phyloP scores from a whole-genome alignment of 2,797 vertebrate species.

The Octomys mimax region DNA sequence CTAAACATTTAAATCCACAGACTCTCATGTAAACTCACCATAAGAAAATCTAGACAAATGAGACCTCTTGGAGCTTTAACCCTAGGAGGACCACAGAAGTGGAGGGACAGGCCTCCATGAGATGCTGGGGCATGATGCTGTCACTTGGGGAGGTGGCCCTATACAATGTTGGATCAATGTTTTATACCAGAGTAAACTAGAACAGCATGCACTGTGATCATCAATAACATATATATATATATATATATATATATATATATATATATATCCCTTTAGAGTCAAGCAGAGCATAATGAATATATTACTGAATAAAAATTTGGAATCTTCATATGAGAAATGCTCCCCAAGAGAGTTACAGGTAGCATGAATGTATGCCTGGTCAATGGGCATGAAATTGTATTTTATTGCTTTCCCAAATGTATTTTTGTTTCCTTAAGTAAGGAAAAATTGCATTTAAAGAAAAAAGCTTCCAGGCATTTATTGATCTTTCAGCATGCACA shows the following conservation, averaged over 20 bases:
- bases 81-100: not conserved
- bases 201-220: not conserved
- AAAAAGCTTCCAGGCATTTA: conserved; percentile 56
- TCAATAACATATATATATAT: not conserved
- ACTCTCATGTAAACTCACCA: not conserved
- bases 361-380: not conserved
- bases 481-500: conserved; percentile 70
- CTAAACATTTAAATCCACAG: not conserved
- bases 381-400: conserved; percentile 7
- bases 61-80: not conserved
- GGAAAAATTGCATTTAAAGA: conserved; percentile 53
- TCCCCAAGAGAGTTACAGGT: not conserved
- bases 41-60: conserved; percentile 24
- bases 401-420: conserved; percentile 37
- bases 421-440: conserved; percentile 73
- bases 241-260: not conserved
- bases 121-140: fast-evolving
- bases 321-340: conserved; percentile 34
- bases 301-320: not conserved
- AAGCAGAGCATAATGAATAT: not conserved
- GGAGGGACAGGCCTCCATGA: not conserved
- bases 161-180: too few species aligned
- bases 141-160: not conserved
- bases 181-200: not conserved
- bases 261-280: not conserved